Evolutionary conservation across 2,113 vertebrate genomes (phyloP).

Genomic region (Prunella himalayana): DNA sequence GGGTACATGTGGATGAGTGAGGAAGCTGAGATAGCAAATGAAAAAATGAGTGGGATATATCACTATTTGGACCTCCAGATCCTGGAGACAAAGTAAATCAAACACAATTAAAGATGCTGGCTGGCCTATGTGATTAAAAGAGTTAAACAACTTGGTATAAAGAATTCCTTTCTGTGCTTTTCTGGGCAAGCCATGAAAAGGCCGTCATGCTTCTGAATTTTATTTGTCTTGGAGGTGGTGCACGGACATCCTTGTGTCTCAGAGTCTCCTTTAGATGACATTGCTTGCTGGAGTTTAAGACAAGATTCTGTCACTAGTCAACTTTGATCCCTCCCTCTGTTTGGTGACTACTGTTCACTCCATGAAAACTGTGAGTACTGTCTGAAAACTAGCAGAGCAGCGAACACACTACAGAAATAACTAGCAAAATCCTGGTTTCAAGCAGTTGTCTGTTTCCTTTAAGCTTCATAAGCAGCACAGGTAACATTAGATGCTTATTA

Average conservation of each 20-base stretch:
- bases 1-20: neutral
- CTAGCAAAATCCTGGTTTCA: neutral
- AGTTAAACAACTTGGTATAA: conserved; percentile 3
- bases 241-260: conserved; percentile 51
- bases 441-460: neutral
- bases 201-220: conserved; percentile 50
- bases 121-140: neutral
- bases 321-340: neutral
- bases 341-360: neutral
- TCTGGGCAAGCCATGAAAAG: conserved; percentile 27
- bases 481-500: conserved; percentile 12
- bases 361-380: neutral
- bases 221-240: conserved; percentile 61
- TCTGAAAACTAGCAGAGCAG: neutral
- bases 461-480: neutral
- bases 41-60: neutral
- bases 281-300: neutral
- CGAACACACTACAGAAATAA: neutral
- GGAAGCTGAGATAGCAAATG: neutral
- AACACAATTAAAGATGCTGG: neutral
- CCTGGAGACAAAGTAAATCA: neutral
- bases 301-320: neutral
- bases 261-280: conserved; percentile 36
- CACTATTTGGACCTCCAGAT: neutral
- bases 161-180: neutral